Evolutionary conservation across 2,113 vertebrate genomes (phyloP).

Genomic region (Larimichthys crocea): DNA sequence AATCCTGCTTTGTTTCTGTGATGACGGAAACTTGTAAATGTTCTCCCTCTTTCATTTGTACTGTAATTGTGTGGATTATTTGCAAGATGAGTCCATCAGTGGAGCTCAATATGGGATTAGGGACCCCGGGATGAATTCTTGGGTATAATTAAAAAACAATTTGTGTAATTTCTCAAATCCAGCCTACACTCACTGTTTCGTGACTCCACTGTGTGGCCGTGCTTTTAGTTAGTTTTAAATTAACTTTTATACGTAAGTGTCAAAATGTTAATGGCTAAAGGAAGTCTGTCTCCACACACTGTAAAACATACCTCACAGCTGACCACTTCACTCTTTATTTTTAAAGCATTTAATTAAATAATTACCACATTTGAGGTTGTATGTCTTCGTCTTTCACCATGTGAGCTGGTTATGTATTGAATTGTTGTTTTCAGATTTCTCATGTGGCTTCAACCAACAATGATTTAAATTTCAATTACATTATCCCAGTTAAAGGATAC

Average conservation of each 20-base stretch:
- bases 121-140: not conserved
- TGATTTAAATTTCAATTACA: no score
- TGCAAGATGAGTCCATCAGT: not conserved
- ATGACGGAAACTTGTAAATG: not conserved
- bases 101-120: not conserved
- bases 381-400: not conserved
- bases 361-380: constrained; percentile 6
- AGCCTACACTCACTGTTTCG: not conserved
- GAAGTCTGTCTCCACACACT: not conserved
- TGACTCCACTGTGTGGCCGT: constrained; percentile 10
- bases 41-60: not conserved
- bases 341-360: constrained; percentile 38
- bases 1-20: not conserved
- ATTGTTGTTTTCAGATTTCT: not conserved
- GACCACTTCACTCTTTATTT: not conserved
- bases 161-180: not conserved
- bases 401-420: not conserved
- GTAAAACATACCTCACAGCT: constrained; percentile 6
- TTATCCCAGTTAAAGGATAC: no score
- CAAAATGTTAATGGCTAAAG: not conserved
- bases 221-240: not conserved
- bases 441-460: not conserved
- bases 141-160: not conserved
- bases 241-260: not conserved
- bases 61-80: constrained; percentile 30